A percentile compares a stretch with the other conserved stretches of the same genome.
Evolutionary conservation across 2,797 vertebrate species (phyloP).

Genomic region (Selene dorsalis): DNA sequence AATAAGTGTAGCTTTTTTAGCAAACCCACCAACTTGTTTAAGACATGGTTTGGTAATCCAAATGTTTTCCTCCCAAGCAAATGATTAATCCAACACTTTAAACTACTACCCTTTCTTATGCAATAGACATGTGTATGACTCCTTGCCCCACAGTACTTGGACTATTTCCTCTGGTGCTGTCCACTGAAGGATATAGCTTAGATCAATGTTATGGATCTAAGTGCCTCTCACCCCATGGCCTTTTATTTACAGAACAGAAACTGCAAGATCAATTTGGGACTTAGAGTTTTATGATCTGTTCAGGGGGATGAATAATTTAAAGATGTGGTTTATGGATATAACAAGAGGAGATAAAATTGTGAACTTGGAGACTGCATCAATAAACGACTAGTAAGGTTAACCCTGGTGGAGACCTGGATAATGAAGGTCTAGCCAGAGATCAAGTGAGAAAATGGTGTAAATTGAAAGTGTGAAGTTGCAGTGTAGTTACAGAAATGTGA

Average conservation of each 20-base stretch:
- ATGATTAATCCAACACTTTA: neutral
- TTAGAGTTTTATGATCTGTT: constrained; percentile 40
- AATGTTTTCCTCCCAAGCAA: neutral
- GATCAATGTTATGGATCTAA: constrained; percentile 53
- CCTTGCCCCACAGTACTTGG: neutral
- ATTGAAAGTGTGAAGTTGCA: neutral
- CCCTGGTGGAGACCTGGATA: neutral
- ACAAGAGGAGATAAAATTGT: constrained; percentile 10
- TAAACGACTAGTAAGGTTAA: neutral
- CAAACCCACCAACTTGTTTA: neutral
- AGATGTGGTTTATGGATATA: constrained; percentile 17
- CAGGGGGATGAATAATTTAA: constrained; percentile 57
- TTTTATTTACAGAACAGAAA: constrained; percentile 67
- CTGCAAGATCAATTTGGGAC: constrained; percentile 43
- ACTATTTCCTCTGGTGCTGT: constrained; percentile 2
- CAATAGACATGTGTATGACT: neutral
- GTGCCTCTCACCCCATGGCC: constrained; percentile 46
- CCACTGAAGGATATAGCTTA: constrained; percentile 4
- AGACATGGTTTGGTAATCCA: neutral
- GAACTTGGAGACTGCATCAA: constrained; percentile 1
- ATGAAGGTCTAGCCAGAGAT: neutral
- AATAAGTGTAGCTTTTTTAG: neutral
- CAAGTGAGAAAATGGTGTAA: neutral
- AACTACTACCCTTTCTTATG: neutral
- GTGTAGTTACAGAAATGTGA: neutral